phyloP scores from a whole-genome alignment of 1,140 invertebrate genomes.

The Drosophila melanogaster region DNA sequence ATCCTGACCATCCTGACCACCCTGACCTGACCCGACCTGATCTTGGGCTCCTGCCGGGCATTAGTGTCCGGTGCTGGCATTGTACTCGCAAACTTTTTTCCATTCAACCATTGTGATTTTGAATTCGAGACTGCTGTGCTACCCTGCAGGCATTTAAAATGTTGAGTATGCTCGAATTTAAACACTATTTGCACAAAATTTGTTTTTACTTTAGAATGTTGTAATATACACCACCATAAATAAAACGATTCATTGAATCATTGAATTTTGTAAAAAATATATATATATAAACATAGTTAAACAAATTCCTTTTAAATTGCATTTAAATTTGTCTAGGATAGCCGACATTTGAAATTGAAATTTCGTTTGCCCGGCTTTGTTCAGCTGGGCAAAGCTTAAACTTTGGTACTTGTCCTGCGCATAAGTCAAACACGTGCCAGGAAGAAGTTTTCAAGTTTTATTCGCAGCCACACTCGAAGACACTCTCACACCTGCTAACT shows the following conservation, averaged over 20 bases:
- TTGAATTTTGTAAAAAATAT: no score
- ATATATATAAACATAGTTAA: no score
- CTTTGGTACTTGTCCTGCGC: slow-evolving; percentile 62
- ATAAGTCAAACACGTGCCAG: slow-evolving; percentile 79
- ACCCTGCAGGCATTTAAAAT: slow-evolving; percentile 14
- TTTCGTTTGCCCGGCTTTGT: slow-evolving; percentile 19
- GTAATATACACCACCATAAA: no score
- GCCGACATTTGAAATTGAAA: background rate
- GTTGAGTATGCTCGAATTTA: background rate
- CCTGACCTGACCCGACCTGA: slow-evolving; percentile 54
- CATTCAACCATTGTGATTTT: slow-evolving; percentile 59
- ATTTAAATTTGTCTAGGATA: slow-evolving; percentile 10
- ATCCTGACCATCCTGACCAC: background rate
- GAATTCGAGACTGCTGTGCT: slow-evolving; percentile 23
- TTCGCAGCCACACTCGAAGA: slow-evolving; percentile 26
- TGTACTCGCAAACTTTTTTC: slow-evolving; percentile 38
- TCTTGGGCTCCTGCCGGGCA: slow-evolving; percentile 60
- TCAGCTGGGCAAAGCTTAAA: slow-evolving; percentile 67
- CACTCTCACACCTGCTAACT: slow-evolving; percentile 63
- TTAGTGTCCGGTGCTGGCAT: slow-evolving; percentile 71
- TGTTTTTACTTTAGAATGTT: no score
- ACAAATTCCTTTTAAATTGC: no score
- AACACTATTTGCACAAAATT: no score
- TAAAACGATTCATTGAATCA: no score
- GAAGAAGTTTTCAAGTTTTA: slow-evolving; percentile 56